phyloP scores from a whole-genome alignment of 2,113 vertebrate species.

The Lagopus muta region DNA sequence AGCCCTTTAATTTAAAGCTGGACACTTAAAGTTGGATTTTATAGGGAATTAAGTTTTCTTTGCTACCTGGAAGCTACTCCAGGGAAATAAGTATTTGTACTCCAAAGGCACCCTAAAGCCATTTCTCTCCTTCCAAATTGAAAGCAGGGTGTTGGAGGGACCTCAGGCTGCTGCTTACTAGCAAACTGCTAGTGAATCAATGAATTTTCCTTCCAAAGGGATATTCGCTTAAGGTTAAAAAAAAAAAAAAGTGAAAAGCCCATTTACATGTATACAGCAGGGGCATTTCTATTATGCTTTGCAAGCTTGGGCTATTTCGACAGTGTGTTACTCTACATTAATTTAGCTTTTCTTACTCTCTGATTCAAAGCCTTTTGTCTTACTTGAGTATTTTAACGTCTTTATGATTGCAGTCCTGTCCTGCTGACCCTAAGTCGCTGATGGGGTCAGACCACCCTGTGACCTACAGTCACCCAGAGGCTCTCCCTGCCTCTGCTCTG shows the following conservation, averaged over 20 bases:
- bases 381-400: background rate
- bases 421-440: background rate
- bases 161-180: background rate
- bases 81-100: background rate
- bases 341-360: background rate
- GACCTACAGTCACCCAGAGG: background rate
- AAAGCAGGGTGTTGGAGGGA: background rate
- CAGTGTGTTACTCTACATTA: background rate
- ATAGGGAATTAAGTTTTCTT: background rate
- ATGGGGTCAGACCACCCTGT: background rate
- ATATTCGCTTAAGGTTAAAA: background rate
- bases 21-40: background rate
- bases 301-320: background rate
- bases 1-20: conserved; percentile 11
- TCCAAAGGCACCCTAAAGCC: background rate
- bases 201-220: background rate
- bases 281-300: background rate
- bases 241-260: background rate
- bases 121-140: background rate
- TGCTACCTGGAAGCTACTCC: background rate
- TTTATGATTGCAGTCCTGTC: background rate
- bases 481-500: background rate
- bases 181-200: background rate
- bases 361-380: background rate
- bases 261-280: background rate